phyloP scores from a whole-genome alignment of 2,113 vertebrate species.

The Conger conger region DNA sequence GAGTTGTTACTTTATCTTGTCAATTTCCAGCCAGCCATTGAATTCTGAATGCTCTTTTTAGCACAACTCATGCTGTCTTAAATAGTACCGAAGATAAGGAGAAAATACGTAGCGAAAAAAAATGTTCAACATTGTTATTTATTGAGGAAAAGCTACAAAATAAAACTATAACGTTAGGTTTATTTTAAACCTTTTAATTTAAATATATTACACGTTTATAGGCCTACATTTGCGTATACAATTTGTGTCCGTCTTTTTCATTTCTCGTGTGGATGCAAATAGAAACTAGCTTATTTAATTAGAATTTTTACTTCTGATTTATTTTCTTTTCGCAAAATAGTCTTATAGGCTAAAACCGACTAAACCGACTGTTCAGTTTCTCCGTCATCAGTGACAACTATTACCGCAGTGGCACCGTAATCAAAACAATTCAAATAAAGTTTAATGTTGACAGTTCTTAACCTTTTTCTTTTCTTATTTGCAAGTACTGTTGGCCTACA shows the following conservation, averaged over 20 bases:
- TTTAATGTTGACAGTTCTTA: no score
- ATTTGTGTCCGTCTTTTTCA: not conserved
- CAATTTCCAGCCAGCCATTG: conserved; percentile 55
- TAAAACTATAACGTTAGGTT: not conserved
- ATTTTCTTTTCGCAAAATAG: not conserved
- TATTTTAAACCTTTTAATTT: not conserved
- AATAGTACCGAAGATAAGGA: not conserved
- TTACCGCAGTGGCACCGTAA: not conserved
- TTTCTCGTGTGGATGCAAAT: not conserved
- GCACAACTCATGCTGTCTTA: conserved; percentile 6
- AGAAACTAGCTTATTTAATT: not conserved
- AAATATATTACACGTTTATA: not conserved
- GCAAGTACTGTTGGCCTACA: not conserved
- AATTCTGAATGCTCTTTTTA: conserved; percentile 52
- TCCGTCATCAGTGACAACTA: not conserved
- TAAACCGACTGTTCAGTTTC: not conserved
- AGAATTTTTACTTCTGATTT: not conserved
- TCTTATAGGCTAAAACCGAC: not conserved
- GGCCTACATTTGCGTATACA: not conserved
- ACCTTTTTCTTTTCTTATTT: not conserved
- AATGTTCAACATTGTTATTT: conserved; percentile 45
- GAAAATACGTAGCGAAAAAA: not conserved
- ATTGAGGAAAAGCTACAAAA: not conserved
- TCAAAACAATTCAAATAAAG: conserved; percentile 21
- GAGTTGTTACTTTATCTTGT: conserved; percentile 60